These are phyloP conservation scores for Drosophila percnosoma DNA, from an alignment of 2,888 invertebrate genomes.

Conservation along the genomic window DNA sequence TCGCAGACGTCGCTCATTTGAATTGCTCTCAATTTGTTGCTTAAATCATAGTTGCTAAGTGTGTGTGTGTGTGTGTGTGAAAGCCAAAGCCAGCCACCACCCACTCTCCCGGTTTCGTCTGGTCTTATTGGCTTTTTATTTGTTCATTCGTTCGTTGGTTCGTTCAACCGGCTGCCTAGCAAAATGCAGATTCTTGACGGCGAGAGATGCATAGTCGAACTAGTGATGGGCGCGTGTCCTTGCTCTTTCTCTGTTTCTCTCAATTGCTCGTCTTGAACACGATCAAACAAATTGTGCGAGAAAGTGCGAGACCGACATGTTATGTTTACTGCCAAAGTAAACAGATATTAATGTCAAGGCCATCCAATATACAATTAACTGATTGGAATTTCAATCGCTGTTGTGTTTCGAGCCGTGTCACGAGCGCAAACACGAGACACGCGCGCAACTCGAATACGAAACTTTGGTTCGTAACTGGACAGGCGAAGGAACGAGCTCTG, in stretches of 20 bases:
- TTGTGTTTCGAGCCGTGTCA: not conserved
- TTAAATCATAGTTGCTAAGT: slow-evolving; percentile 42
- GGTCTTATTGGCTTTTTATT: not conserved
- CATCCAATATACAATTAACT: not conserved
- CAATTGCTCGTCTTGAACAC: not conserved
- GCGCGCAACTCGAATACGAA: not conserved
- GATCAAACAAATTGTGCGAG: not conserved
- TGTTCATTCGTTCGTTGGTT: slow-evolving; percentile 1
- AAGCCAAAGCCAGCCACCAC: slow-evolving; percentile 1
- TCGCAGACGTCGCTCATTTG: slow-evolving; percentile 47
- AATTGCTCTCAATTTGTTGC: slow-evolving; percentile 61
- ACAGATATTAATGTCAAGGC: not conserved
- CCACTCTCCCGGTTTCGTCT: not conserved
- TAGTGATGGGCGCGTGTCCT: slow-evolving; percentile 4
- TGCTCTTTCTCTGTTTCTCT: not conserved
- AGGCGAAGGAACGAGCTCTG: not conserved
- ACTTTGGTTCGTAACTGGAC: slow-evolving; percentile 5
- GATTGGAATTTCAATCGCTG: not conserved
- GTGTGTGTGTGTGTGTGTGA: not conserved
- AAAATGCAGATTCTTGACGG: slow-evolving; percentile 36
- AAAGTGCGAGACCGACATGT: not conserved
- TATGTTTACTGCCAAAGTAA: not conserved
- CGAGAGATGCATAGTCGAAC: slow-evolving; percentile 15
- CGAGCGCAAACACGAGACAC: not conserved
- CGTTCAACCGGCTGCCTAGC: slow-evolving; percentile 10